Conservation (phyloP, 2,113 vertebrate species). For the Saimiri boliviensis region DNA sequence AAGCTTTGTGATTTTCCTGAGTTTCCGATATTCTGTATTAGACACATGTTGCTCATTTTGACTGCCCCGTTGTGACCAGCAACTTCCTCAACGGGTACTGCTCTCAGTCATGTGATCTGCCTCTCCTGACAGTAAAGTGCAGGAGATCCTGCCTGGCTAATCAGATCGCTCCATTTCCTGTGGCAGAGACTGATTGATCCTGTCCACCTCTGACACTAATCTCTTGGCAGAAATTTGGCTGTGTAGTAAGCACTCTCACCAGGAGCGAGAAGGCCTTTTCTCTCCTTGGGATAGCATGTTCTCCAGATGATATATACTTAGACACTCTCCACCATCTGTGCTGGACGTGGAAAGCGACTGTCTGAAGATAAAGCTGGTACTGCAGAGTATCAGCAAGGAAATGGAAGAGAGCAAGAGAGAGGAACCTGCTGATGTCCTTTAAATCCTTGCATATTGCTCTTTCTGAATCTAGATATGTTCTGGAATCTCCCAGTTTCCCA, state of each 20-base stretch:
- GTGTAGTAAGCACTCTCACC: background rate
- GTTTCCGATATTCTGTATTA: background rate
- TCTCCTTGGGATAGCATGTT: background rate
- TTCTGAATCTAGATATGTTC: background rate
- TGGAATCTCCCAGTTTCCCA: background rate
- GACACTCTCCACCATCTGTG: background rate
- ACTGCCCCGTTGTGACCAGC: background rate
- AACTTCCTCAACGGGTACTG: background rate
- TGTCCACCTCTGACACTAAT: too few relatives aligned
- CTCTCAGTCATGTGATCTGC: background rate
- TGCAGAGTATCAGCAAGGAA: background rate
- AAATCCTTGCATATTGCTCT: background rate
- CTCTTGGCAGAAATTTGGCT: background rate
- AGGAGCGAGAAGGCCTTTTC: background rate
- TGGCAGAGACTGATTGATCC: background rate
- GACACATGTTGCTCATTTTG: background rate
- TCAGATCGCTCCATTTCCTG: background rate
- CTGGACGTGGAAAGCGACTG: background rate
- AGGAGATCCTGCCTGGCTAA: background rate
- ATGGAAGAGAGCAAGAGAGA: background rate
- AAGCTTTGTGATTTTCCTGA: background rate
- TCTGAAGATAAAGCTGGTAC: background rate
- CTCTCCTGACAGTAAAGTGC: background rate
- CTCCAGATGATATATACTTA: background rate
- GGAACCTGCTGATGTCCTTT: background rate